These are phyloP conservation scores for Mobula hypostoma DNA, from an alignment of 2,113 vertebrate genomes.

Conservation along the genomic window DNA sequence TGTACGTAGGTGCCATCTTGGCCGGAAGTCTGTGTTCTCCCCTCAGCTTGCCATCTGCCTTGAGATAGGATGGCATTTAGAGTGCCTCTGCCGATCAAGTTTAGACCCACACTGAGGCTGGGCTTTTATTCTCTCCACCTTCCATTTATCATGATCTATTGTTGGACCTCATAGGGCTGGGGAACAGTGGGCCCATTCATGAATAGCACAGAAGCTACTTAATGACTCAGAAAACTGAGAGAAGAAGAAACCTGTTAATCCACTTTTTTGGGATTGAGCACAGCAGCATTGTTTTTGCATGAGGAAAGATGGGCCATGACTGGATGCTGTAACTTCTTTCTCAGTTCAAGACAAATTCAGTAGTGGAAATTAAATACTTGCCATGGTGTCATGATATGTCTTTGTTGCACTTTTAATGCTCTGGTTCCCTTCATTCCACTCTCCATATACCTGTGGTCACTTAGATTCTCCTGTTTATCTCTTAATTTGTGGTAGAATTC, in stretches of 20 bases:
- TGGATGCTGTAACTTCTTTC: not conserved
- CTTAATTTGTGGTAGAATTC: too few relatives aligned
- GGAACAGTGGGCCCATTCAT: not conserved
- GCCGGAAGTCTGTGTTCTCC: not conserved
- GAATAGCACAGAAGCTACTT: not conserved
- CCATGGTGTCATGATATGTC: not conserved
- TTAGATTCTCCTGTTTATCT: too few relatives aligned
- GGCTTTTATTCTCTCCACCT: not conserved
- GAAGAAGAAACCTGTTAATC: not conserved
- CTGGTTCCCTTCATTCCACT: too few relatives aligned
- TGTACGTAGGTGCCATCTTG: too few relatives aligned
- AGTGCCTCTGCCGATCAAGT: not conserved
- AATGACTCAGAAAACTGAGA: not conserved
- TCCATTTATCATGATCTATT: not conserved
- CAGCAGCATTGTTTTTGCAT: not conserved
- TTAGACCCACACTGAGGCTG: not conserved
- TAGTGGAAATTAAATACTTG: not conserved
- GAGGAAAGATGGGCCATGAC: not conserved
- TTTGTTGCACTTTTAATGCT: too few relatives aligned
- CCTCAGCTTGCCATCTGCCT: not conserved
- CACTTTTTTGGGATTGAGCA: not conserved
- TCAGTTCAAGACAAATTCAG: not conserved
- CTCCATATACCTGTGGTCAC: too few relatives aligned
- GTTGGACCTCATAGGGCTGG: not conserved
- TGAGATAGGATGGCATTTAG: not conserved